These are phyloP conservation scores for Melanostigma gelatinosum DNA, from an alignment of 2,113 vertebrate genomes.

Conservation along the genomic window DNA sequence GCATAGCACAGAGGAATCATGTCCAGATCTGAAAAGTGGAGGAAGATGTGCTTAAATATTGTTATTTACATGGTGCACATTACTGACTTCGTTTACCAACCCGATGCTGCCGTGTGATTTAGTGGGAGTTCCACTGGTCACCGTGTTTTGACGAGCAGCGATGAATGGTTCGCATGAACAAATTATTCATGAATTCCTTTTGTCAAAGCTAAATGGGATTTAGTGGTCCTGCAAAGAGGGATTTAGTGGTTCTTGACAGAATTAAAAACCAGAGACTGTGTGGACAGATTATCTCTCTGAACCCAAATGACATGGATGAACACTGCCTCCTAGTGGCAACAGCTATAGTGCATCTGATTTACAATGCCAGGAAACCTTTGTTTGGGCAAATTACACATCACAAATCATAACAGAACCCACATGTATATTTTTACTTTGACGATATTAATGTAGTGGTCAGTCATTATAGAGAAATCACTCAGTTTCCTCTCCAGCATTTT, in stretches of 20 bases:
- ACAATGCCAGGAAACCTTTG: background rate
- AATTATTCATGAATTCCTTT: constrained; percentile 11
- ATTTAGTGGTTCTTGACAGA: constrained; percentile 26
- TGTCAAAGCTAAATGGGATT: constrained; percentile 41
- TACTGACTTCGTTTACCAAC: background rate
- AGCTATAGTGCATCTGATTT: background rate
- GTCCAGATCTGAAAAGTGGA: constrained; percentile 8
- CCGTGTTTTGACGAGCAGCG: background rate
- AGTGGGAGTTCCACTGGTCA: background rate
- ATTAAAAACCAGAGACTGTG: constrained; percentile 10
- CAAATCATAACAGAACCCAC: background rate
- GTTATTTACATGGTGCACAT: background rate
- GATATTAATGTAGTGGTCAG: background rate
- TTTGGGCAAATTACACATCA: background rate
- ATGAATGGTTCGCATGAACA: background rate
- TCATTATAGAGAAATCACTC: background rate
- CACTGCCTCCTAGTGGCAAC: constrained; percentile 62
- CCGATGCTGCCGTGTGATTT: background rate
- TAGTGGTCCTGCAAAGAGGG: constrained; percentile 25
- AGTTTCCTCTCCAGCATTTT: background rate
- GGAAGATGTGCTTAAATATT: background rate
- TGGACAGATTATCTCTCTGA: background rate
- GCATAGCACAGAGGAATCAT: background rate
- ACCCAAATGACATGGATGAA: background rate
- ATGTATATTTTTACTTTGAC: background rate